phyloP scores from a whole-genome alignment of 2,113 vertebrate genomes.

The Excalfactoria chinensis region DNA sequence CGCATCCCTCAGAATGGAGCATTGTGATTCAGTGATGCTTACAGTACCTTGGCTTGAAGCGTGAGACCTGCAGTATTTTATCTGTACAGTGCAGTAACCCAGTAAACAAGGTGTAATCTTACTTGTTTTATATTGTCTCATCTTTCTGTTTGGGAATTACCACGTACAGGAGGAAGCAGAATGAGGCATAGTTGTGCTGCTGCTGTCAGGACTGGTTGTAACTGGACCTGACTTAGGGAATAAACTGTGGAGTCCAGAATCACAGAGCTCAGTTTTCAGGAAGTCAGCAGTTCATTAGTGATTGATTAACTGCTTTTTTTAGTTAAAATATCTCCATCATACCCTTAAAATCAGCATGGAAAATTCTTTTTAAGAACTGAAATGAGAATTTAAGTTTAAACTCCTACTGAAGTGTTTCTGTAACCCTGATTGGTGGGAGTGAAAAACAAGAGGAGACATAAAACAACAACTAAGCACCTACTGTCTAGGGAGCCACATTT shows the following conservation, averaged over 20 bases:
- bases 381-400: background rate
- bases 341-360: background rate
- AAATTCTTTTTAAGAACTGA: background rate
- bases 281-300: background rate
- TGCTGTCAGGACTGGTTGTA: background rate
- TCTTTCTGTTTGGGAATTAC: background rate
- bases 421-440: background rate
- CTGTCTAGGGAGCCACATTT: background rate
- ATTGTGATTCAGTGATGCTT: background rate
- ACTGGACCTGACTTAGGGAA: background rate
- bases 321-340: background rate
- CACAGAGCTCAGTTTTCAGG: background rate
- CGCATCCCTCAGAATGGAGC: background rate
- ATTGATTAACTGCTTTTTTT: background rate
- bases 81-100: background rate
- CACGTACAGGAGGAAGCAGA: background rate
- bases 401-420: background rate
- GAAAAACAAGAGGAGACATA: background rate
- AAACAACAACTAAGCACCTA: background rate
- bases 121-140: background rate
- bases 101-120: background rate
- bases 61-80: background rate
- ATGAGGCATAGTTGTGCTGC: background rate
- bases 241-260: background rate
- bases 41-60: background rate